Conservation (phyloP, 2,797 vertebrate species). For the Danio tinwini region DNA sequence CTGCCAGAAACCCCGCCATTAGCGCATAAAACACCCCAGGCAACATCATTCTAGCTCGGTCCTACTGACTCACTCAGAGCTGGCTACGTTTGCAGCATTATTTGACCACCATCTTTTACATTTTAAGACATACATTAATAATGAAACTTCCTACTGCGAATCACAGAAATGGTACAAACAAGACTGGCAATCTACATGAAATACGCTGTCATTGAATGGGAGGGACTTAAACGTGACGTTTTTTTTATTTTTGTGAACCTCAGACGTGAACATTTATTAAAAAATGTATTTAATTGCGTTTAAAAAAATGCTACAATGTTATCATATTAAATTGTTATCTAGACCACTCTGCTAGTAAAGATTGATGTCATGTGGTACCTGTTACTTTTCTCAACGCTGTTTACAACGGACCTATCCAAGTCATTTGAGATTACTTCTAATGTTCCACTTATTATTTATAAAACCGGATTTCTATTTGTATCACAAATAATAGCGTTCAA, state of each 20-base stretch:
- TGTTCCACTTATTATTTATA: background rate
- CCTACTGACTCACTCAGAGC: background rate
- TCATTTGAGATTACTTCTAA: background rate
- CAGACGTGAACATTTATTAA: too few species aligned
- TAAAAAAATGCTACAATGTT: background rate
- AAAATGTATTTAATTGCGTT: background rate
- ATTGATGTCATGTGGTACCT: background rate
- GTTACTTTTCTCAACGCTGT: background rate
- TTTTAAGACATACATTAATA: background rate
- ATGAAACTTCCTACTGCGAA: constrained; percentile 11
- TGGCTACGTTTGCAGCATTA: background rate
- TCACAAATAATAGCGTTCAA: background rate
- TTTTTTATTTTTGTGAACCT: too few species aligned
- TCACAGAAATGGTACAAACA: constrained; percentile 18
- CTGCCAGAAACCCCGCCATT: constrained; percentile 80
- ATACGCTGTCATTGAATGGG: background rate
- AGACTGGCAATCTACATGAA: background rate
- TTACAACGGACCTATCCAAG: background rate
- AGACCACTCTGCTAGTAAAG: too few species aligned
- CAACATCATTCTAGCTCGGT: constrained; percentile 56
- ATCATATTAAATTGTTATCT: background rate
- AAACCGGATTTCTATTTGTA: background rate
- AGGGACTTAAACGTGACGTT: background rate
- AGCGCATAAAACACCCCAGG: constrained; percentile 69
- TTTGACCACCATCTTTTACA: background rate